Base-by-base conservation (phyloP, 2,113 vertebrate genomes). In the Odocoileus hemionus region DNA sequence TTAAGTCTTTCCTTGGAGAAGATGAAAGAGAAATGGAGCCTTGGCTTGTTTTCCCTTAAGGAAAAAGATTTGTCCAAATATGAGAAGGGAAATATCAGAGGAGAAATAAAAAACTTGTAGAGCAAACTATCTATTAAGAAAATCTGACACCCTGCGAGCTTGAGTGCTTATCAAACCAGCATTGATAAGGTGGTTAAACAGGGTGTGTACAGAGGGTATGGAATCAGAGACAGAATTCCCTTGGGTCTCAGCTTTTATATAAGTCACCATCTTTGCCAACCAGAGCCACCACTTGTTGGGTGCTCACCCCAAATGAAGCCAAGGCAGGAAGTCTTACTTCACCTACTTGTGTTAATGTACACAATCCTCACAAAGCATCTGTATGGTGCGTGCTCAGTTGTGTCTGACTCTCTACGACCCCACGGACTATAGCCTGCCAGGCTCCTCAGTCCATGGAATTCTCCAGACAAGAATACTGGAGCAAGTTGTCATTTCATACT, bases 341-440 rank as follows among this genome's bases (percentile, higher is more conserved):
- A 57, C 39, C 6, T 86, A 33, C 9, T 78, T 89, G 6, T 7
- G n/a, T 39, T 43, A 64, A 91, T n/a, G 8, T 54, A 96, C 3
- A 58, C 9, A 60, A 0, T 82, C 13, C 36, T 86, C 85, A 50
- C 5, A 43, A 67, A 58, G 79, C 26, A 12, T 58, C 17, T 79
- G 4, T 19, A 33, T 10, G 39, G 12, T 54, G 0, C 2, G 0
- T 21, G 95, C 28, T 74, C 70, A 26, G 23, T 14, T 1, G 3
- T 25, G 39, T 15, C 39, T 3, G 6, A 76, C 39, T 26, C 70
- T 74, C 23, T 76, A 12, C 4, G 13, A 43, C 39, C 6, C 70
- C 12, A 1, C 13, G 23, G 70, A 43, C 70, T 76, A 6, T 7
- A 76, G 70, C 6, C 23, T 26, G 23, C 39, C 23, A 43, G 70